Evolutionary conservation across 1,140 invertebrate genomes (phyloP), one percentile per base, ranked within the genome.

Genomic region (Drosophila sechellia): DNA sequence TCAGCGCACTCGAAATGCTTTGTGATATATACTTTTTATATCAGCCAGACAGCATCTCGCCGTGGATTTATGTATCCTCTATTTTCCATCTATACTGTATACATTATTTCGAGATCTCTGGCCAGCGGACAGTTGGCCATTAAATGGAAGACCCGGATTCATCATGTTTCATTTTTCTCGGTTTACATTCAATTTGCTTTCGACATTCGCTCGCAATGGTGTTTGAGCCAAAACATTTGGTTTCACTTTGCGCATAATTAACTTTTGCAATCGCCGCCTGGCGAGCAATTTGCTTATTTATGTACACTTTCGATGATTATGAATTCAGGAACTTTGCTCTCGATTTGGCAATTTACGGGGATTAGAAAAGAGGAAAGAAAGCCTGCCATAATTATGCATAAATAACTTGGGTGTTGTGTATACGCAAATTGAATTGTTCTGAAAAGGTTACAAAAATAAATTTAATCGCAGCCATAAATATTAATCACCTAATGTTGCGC

Each of bases 191-290:
- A 75, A 75, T 75, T 75, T 75, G 71, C 71, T 65, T 75, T 75
- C 58, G 71, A 75, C 70, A 75, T 58, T 65, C 39, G 70, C 34
- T 11, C 15, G 15, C 40, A 55, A 43, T 49, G 66, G 22, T 46
- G 50, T 50, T 76, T 77, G 74, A 77, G 74, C 63, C 73, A 77
- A 77, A 77, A 77, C 74, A 77, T 77, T 77, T 77, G 74, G 74
- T 77, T 77, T 77, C 74, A 77, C 73, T 77, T 77, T 77, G 74
- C 74, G 74, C 74, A 77, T 77, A 77, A 77, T 77, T 77, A 77
- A 77, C 63, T 77, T 77, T 77, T 75, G 60, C 72, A 66, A 48
- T 75, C 52, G 40, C 69, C 37, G 37, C 35, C 69, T 25, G 56
- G 58, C 54, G 22, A 72, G 50, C 71, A 13, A 39, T 54, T 74